These are phyloP conservation scores for Saimiri boliviensis DNA, from an alignment of 2,113 vertebrate genomes.

Conservation along the genomic window DNA sequence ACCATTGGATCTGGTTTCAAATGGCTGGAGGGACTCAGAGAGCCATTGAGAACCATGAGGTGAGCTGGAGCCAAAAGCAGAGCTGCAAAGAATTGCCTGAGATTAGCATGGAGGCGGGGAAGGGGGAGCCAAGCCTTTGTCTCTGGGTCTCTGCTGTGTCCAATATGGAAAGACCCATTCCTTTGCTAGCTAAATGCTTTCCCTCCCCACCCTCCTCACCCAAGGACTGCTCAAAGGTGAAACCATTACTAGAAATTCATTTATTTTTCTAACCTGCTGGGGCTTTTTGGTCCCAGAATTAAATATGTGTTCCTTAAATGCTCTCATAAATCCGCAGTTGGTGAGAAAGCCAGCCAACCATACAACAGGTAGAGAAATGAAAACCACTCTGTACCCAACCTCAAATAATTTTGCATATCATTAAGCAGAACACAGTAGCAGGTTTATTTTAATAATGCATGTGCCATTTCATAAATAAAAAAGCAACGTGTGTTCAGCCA, in stretches of 20 bases:
- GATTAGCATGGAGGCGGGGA: background rate
- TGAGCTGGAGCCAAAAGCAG: conserved; percentile 19
- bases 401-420: conserved; percentile 87
- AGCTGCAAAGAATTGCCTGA: background rate
- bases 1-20: background rate
- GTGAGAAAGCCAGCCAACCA: conserved; percentile 77
- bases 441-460: conserved; percentile 88
- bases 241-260: conserved; percentile 64
- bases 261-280: conserved; percentile 75
- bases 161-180: background rate
- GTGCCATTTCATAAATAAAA: conserved; percentile 88
- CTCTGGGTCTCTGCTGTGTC: background rate
- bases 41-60: background rate
- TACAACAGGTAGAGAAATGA: conserved; percentile 82
- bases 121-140: background rate
- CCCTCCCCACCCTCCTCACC: background rate
- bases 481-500: conserved; percentile 83
- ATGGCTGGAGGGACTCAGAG: background rate
- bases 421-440: conserved; percentile 83
- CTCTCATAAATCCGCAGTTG: conserved; percentile 80
- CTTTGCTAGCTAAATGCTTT: background rate
- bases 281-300: conserved; percentile 78
- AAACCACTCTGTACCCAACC: conserved; percentile 81
- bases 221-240: conserved; percentile 59
- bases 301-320: conserved; percentile 82